Evolutionary conservation across 2,888 invertebrate species (phyloP).

Genomic region (Ophraella communa): DNA sequence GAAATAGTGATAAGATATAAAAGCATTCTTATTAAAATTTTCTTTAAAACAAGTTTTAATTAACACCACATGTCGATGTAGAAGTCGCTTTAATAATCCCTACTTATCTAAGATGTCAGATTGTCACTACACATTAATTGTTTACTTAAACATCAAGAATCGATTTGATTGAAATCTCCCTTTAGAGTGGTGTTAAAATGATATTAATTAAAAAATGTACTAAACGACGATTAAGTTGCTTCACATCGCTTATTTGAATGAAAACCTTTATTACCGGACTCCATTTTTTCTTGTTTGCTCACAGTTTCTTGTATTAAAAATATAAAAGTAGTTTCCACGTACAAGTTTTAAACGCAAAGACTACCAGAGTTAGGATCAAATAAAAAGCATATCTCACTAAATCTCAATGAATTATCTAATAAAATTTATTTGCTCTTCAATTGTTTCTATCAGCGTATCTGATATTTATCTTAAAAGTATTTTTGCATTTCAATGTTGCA

Average conservation of each 20-base stretch:
- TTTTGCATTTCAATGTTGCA: slow-evolving; percentile 19
- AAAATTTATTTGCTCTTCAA: background rate
- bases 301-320: too few species aligned
- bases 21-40: too few species aligned
- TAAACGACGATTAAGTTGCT: background rate
- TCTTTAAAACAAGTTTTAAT: too few species aligned
- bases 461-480: slow-evolving; percentile 13
- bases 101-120: background rate
- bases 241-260: too few species aligned
- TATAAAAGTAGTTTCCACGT: too few species aligned
- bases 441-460: slow-evolving; percentile 4
- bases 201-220: background rate
- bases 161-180: background rate
- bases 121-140: background rate
- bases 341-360: too few species aligned
- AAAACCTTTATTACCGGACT: too few species aligned
- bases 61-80: background rate
- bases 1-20: too few species aligned
- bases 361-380: too few species aligned
- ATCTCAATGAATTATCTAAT: slow-evolving; percentile 3
- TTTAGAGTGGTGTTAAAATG: background rate
- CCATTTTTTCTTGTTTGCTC: too few species aligned
- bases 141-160: background rate
- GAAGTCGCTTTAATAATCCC: background rate
- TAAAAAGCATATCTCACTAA: slow-evolving; percentile 2